Evolutionary conservation across 2,797 vertebrate genomes (phyloP).

Genomic region (Myotis daubentonii): DNA sequence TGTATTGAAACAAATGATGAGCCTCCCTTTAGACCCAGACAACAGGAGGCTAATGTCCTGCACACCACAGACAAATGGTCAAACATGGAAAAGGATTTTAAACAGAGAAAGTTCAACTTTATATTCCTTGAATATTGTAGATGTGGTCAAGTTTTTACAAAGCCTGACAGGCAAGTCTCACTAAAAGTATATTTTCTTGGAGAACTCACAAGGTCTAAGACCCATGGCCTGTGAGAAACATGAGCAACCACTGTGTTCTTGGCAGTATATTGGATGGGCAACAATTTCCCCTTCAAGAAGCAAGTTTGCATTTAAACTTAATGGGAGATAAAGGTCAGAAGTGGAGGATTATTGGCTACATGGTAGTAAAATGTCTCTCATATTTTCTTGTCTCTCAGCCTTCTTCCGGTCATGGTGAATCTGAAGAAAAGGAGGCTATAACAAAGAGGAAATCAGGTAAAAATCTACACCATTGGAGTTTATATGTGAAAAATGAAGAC

Average conservation of each 20-base stretch:
- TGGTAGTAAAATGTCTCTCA: not conserved
- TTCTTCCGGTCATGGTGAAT: not conserved
- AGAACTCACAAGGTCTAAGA: not conserved
- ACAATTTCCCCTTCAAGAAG: not conserved
- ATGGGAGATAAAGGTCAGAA: not conserved
- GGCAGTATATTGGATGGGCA: not conserved
- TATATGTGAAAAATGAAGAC: conserved; percentile 35
- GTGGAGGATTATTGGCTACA: not conserved
- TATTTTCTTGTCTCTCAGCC: not conserved
- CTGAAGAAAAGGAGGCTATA: not conserved
- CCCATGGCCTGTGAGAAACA: not conserved
- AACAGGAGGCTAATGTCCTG: not conserved
- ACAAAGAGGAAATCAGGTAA: conserved; percentile 20
- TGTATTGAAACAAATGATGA: not conserved
- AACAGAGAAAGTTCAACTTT: not conserved
- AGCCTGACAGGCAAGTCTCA: not conserved
- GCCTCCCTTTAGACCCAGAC: not conserved
- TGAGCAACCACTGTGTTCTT: not conserved
- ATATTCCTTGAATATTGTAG: not conserved
- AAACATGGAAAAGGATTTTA: not conserved
- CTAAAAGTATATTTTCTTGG: not conserved
- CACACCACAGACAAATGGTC: not conserved
- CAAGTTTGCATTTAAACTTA: conserved; percentile 1
- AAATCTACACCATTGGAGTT: not conserved
- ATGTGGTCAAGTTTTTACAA: not conserved